These are phyloP conservation scores for Gortyna flavago DNA, from an alignment of 2,888 invertebrate genomes.

Conservation along the genomic window DNA sequence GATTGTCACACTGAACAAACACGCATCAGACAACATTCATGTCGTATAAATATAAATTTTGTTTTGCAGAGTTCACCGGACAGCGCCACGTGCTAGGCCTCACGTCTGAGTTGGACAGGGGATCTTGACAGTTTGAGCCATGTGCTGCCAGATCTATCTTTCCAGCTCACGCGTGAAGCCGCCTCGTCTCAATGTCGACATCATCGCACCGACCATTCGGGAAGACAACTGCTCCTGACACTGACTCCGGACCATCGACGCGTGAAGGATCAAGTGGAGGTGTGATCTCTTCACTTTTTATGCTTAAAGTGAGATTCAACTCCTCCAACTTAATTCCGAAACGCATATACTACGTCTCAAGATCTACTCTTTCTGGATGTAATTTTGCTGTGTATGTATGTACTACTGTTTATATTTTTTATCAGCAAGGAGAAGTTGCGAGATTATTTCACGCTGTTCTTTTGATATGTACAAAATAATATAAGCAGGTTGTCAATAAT, in stretches of 20 bases:
- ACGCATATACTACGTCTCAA: constrained; percentile 69
- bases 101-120: constrained; percentile 90
- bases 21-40: constrained; percentile 70
- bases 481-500: not conserved
- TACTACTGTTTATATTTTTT: not conserved
- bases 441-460: not conserved
- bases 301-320: constrained; percentile 90
- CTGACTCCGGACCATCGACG: constrained; percentile 58
- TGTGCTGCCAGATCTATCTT: constrained; percentile 91
- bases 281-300: constrained; percentile 91
- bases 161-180: constrained; percentile 89
- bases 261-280: constrained; percentile 90
- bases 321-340: constrained; percentile 90
- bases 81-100: constrained; percentile 71
- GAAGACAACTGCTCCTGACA: constrained; percentile 1
- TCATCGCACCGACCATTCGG: not conserved
- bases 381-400: constrained; percentile 28
- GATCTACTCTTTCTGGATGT: constrained; percentile 1
- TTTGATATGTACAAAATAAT: not conserved
- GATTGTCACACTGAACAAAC: constrained; percentile 82
- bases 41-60: constrained; percentile 71
- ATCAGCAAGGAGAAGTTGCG: not conserved
- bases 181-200: constrained; percentile 54
- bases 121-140: constrained; percentile 88
- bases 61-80: constrained; percentile 74